Evolutionary conservation across 2,113 vertebrate species (phyloP), one percentile per base, ranked within the genome.

Genomic region (Coryphaenoides rupestris): DNA sequence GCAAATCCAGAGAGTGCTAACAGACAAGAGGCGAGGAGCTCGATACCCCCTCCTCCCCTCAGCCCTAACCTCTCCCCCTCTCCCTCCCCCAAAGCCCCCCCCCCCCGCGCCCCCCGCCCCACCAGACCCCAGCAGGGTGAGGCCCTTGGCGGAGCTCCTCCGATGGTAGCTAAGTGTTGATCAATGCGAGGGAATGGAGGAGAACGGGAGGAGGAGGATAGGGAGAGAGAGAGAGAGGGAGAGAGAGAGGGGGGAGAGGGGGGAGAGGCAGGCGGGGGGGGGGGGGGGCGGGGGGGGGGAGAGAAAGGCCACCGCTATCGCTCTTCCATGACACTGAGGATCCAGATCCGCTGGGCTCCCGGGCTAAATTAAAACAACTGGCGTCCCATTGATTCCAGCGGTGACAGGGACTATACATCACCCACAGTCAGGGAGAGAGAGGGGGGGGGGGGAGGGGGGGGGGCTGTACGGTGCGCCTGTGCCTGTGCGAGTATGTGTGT

Each of bases 311-410:
- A 89, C 69, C 65, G 76, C 79, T 81, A 91, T 91, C 81, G 79
- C 81, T 91, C 89, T 91, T 90, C 83, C 79, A 73, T 81, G 83
- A 89, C 82, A 79, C 84, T 65, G 76, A 84, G 87, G 80, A 89
- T 89, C 82, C 81, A 81, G 88, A 87, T 90, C 88, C 79, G 75
- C 84, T 83, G 85, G 78, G 85, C 85, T 88, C 84, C 80, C 78
- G 33, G 79, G 85, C 88, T 90, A 91, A 91, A 91, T 91, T 91
- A 91, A 90, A 91, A 91, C 89, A 90, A 90, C 87, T 76, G 82
- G 82, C 85, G 19, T 91, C 86, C 85, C 87, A 90, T 91, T 91
- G 89, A 91, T 91, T 89, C 86, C 72, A 71, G 68, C 16, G 3
- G 64, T 90, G 89, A 91, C 90, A 88, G 82, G 67, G 66, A 80